Base-by-base conservation (phyloP, 2,797 vertebrate genomes). In the Crenichthys baileyi region DNA sequence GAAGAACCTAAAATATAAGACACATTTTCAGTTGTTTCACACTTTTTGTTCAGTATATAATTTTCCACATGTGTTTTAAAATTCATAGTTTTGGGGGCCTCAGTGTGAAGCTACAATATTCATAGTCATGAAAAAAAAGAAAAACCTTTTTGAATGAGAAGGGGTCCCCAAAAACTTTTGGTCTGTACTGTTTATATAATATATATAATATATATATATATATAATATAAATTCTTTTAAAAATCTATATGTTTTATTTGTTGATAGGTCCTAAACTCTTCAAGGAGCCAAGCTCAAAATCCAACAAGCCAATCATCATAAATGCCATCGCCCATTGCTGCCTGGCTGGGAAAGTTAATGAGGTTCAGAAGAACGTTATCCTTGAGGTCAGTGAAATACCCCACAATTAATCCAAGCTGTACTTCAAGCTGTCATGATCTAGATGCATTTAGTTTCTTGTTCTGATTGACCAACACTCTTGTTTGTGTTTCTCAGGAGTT, bases 261-360 rank as follows among this genome's bases (percentile, higher is more conserved):
- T 65, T 51, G 11, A 41, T 84, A 99, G 98, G 98, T 87, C 98
- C 98, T 26, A 99, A 98, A 94, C 96, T 99, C 63, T 99, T 99
- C 86, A 99, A 98, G 91, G 98, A 99, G 70, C 98, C 98, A 13
- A 98, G 98, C 76, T 97, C 97, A 79, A 99, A 99, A 85, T 99
- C 98, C n/a, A 99, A 99, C 95, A 99, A 99, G 82, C 96, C 96
- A 0, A 98, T 99, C 81, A 99, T 99, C 86, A 97, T 98, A 92
- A 99, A 99, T 0, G 98, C 98, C 65, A 96, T 99, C 20, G 96
- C 97, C 74, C 98, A 99, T 88, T 99, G 98, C 95, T 99, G 98
- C 86, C 95, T 99, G 81, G 97, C 98, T 4, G 98, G 98, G 39
- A 99, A 97, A 89, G 98, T 99, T 81, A 99, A 99, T 0, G 98